These are phyloP conservation scores for Zeuzera pyrina DNA, from an alignment of 2,888 invertebrate species.

Conservation along the genomic window DNA sequence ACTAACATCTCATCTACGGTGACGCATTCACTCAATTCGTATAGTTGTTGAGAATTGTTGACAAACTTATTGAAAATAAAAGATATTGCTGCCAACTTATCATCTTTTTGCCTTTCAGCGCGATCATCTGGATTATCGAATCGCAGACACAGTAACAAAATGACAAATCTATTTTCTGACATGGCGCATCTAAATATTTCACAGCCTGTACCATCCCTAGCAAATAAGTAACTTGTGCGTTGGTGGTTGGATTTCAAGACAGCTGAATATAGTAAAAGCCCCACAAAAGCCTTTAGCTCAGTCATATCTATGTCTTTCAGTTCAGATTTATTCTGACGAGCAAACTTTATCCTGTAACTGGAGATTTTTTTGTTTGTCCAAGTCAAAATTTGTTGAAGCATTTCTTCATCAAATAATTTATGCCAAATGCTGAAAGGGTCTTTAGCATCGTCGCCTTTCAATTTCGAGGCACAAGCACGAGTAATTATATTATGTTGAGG, in stretches of 20 bases:
- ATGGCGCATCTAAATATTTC: slow-evolving; percentile 1
- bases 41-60: not conserved
- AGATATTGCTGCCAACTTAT: slow-evolving; percentile 1
- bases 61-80: not conserved
- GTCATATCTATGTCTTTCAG: slow-evolving; percentile 1
- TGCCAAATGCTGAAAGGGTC: too few species aligned
- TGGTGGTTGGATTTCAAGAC: slow-evolving; percentile 1
- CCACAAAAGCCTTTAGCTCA: not conserved
- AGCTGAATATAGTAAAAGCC: not conserved
- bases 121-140: slow-evolving; percentile 1
- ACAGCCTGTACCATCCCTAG: not conserved
- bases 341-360: too few species aligned
- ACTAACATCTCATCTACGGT: not conserved
- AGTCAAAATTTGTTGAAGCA: too few species aligned
- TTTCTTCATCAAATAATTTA: too few species aligned
- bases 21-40: not conserved
- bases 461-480: too few species aligned
- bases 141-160: not conserved
- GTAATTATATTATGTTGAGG: too few species aligned
- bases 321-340: slow-evolving; percentile 12
- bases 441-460: too few species aligned
- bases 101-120: not conserved
- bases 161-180: not conserved
- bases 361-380: too few species aligned
- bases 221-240: not conserved